phyloP scores from a whole-genome alignment of 2,888 invertebrate species.

The Meandrusa payeni region DNA sequence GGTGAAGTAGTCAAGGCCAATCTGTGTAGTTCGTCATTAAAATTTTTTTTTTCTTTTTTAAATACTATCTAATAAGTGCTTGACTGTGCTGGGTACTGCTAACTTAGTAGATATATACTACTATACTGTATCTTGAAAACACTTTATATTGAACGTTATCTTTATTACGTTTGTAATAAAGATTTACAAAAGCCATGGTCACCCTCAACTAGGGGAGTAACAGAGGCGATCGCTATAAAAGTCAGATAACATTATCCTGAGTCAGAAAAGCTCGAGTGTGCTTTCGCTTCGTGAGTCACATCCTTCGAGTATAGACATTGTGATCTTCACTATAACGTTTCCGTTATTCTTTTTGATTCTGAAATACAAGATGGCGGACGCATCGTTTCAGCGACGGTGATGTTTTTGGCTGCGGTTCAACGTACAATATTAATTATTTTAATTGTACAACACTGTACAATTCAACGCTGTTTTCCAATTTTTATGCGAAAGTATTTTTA shows the following conservation, averaged over 20 bases:
- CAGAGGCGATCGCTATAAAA: slow-evolving; percentile 55
- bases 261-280: slow-evolving; percentile 46
- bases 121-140: too few relatives aligned
- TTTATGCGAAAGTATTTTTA: too few relatives aligned
- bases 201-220: slow-evolving; percentile 38
- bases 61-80: too few relatives aligned
- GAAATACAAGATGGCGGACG: slow-evolving; percentile 52
- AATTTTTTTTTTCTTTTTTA: too few relatives aligned
- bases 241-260: slow-evolving; percentile 60
- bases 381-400: slow-evolving; percentile 57
- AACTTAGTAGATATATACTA: too few relatives aligned
- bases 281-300: slow-evolving; percentile 58
- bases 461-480: too few relatives aligned
- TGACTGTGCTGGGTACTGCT: too few relatives aligned
- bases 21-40: too few relatives aligned
- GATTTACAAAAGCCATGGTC: slow-evolving; percentile 1
- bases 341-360: slow-evolving; percentile 60
- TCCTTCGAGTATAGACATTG: slow-evolving; percentile 53
- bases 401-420: slow-evolving; percentile 67
- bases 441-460: slow-evolving; percentile 15
- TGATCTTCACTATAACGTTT: slow-evolving; percentile 41
- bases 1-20: too few relatives aligned
- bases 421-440: slow-evolving; percentile 34
- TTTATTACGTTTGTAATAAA: too few relatives aligned
- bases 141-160: too few relatives aligned